phyloP scores from a whole-genome alignment of 2,888 invertebrate species.

The Nephrotoma flavescens region DNA sequence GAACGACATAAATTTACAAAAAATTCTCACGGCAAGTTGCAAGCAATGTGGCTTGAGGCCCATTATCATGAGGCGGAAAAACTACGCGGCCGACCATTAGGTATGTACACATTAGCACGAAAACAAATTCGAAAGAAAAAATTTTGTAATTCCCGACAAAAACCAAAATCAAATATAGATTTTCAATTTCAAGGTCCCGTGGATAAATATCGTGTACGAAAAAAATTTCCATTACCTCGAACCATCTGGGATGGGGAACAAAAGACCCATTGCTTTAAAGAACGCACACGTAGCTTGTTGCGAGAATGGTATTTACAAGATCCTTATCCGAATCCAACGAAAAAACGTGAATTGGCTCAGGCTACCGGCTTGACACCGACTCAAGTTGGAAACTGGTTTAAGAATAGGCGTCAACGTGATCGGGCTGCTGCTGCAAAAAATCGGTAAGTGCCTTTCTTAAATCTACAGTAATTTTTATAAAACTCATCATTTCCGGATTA shows the following conservation, averaged over 20 bases:
- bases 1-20: slow-evolving; percentile 84
- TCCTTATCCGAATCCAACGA: slow-evolving; percentile 90
- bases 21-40: slow-evolving; percentile 74
- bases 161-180: slow-evolving; percentile 2
- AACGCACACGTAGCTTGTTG: slow-evolving; percentile 83
- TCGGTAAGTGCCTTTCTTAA: slow-evolving; percentile 41
- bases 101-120: slow-evolving; percentile 16
- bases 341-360: slow-evolving; percentile 79
- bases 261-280: slow-evolving; percentile 93
- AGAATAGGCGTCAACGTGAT: slow-evolving; percentile 75
- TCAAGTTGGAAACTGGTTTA: slow-evolving; percentile 90
- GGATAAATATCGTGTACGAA: slow-evolving; percentile 83
- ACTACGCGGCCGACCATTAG: slow-evolving; percentile 73
- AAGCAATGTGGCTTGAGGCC: slow-evolving; percentile 88
- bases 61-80: slow-evolving; percentile 90
- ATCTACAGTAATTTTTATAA: neutral
- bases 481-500: neutral
- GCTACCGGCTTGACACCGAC: slow-evolving; percentile 86
- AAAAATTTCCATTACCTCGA: slow-evolving; percentile 83
- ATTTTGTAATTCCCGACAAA: neutral
- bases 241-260: slow-evolving; percentile 95
- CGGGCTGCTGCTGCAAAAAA: slow-evolving; percentile 91
- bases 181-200: slow-evolving; percentile 46
- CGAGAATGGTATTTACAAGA: slow-evolving; percentile 98
- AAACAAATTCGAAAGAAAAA: neutral